Conservation (phyloP, 35 echinoderm and acorn worm genomes). For the Anneissia japonica region DNA sequence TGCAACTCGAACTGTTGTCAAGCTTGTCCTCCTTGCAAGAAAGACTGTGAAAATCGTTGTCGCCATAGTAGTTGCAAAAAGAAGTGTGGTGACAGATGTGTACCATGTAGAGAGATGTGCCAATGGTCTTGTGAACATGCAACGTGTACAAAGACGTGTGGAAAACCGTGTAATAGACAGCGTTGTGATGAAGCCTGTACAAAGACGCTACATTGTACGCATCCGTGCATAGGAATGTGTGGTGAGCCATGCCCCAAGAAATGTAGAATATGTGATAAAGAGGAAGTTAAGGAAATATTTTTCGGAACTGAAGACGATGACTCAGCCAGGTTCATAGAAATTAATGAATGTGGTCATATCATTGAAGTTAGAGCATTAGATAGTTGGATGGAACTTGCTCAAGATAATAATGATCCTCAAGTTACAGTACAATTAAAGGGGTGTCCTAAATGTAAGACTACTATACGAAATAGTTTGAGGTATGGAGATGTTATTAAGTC, state of each 20-base stretch:
- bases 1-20: conserved; percentile 47
- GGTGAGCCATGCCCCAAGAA: conserved; percentile 74
- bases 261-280: conserved; percentile 69
- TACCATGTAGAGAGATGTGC: conserved; percentile 56
- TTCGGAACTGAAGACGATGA: conserved; percentile 59
- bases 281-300: conserved; percentile 53
- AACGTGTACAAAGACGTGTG: conserved; percentile 36
- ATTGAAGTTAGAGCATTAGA: not conserved
- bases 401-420: not conserved
- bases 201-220: conserved; percentile 32
- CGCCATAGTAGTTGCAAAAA: conserved; percentile 70
- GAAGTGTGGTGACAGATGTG: conserved; percentile 60
- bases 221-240: conserved; percentile 81
- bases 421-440: conserved; percentile 26
- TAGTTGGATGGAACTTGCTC: not conserved
- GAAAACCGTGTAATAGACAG: conserved; percentile 34
- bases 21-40: conserved; percentile 73
- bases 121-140: conserved; percentile 43
- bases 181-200: conserved; percentile 56
- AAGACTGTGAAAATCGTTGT: conserved; percentile 71
- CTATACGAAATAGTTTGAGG: conserved; percentile 41
- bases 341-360: not conserved
- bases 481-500: conserved; percentile 63
- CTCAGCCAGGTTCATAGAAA: conserved; percentile 29
- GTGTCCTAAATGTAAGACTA: conserved; percentile 63